These are phyloP conservation scores for Patagioenas fasciata DNA, from an alignment of 2,113 vertebrate species.

Conservation along the genomic window DNA sequence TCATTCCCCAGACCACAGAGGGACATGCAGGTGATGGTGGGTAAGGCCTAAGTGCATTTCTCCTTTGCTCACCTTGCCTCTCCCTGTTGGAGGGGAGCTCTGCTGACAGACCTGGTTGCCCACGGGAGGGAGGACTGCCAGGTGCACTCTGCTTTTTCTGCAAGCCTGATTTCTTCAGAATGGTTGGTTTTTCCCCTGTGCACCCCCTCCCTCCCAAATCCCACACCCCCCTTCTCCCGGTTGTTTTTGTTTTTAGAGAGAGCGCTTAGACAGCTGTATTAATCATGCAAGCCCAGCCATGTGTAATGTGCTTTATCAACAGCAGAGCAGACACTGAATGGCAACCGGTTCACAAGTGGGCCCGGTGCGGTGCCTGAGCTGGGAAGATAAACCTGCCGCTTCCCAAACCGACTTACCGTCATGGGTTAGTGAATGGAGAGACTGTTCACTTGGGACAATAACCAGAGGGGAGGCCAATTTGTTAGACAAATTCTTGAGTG, in stretches of 20 bases:
- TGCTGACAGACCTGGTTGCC: not conserved
- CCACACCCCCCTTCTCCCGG: not conserved
- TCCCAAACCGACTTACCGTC: slow-evolving; percentile 61
- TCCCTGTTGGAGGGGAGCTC: not conserved
- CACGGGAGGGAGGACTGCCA: not conserved
- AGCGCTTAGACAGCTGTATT: slow-evolving; percentile 74
- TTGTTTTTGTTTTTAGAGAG: slow-evolving; percentile 70
- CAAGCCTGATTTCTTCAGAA: slow-evolving; percentile 46
- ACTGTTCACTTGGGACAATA: slow-evolving; percentile 74
- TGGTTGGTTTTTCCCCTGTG: not conserved
- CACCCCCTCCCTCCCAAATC: not conserved
- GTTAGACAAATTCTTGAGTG: slow-evolving; percentile 53
- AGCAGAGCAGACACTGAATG: slow-evolving; percentile 72
- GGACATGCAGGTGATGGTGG: not conserved
- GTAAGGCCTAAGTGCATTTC: accelerated
- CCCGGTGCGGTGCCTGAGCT: slow-evolving; percentile 66
- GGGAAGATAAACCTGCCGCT: slow-evolving; percentile 74
- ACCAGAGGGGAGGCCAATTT: slow-evolving; percentile 72
- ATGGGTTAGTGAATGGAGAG: slow-evolving; percentile 77
- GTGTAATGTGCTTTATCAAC: slow-evolving; percentile 80
- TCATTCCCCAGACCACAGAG: not conserved
- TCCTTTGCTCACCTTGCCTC: not conserved
- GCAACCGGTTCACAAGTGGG: slow-evolving; percentile 60
- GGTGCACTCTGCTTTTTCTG: slow-evolving; percentile 10
- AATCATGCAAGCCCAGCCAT: slow-evolving; percentile 79